Evolutionary conservation across 1,140 invertebrate species (phyloP), one percentile per base, ranked within the genome.

Genomic region (Leptoteleia sp.): DNA sequence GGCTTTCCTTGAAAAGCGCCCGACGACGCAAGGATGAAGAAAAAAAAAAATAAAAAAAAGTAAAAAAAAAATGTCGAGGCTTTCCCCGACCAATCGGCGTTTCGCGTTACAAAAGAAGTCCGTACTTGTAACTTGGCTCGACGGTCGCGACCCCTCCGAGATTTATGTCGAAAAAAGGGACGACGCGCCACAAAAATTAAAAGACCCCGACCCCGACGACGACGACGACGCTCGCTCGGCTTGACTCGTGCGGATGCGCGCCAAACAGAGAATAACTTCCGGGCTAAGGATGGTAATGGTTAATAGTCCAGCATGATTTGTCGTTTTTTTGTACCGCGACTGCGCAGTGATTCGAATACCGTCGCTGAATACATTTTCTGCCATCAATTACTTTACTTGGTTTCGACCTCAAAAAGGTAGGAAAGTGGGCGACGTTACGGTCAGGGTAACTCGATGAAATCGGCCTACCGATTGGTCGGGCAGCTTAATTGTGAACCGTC

Each of bases 61-160:
- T n/a, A n/a, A n/a, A n/a, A n/a, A n/a, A n/a, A 3, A 4, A 12
- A 25, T 25, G 12, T 22, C 38, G 31, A 45, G 33, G 31, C 38
- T 71, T 70, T 68, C 50, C 64, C 40, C 27, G 15, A 19, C 5
- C 4, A 12, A 45, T 45, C 57, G 55, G 48, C 62, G 12, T 57
- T 27, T 76, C 29, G 40, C 27, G n/a, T 64, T 76, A 64, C 65
- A 70, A 76, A 70, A 38, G 55, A 59, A 40, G 38, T 15, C 15
- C 1, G 40, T 2, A 25, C 5, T 65, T 25, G 12, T 61, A 15
- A 47, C 8, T 42, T 22, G 16, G 22, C 15, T 5, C 45, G n/a
- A 50, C 37, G 25, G 25, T 17, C 35, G 33, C 6, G 16, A 40
- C n/a, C 17, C 19, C 37, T 12, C 27, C 1, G 9, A 40, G 35